Base-by-base conservation (phyloP, 2,888 invertebrate species). In the Prosopocoilus inquinatus region DNA sequence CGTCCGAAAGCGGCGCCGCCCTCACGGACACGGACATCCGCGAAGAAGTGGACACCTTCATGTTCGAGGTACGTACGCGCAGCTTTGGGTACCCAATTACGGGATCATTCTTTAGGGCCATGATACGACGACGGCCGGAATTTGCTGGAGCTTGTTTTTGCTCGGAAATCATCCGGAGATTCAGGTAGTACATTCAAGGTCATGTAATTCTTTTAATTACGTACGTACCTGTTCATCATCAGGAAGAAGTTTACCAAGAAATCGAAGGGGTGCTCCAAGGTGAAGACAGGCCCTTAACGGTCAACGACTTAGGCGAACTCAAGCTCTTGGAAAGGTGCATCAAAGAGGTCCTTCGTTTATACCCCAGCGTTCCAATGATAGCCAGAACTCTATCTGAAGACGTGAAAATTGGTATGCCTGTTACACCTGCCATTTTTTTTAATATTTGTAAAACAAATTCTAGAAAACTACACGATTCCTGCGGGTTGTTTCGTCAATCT, bases 21-120 rank as follows among this genome's bases (percentile, higher is more conserved):
- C 62, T 76, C 12, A 67, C 64, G 8, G 72, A 75, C 56, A 60
- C 66, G 33, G 75, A 76, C 41, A 70, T 77, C 32, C 63, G 75
- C 53, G 75, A 77, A 60, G 76, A 78, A 66, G 75, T 77, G 2
- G 76, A 76, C 56, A 77, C 77, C 0, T 78, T 78, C 57, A 76
- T 77, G 75, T 77, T 77, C 15, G 55, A 51, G 32, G 54, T 54
- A 41, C 7, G 54, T 54, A 41, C 7, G 38, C 12, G 5, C 3
- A 38, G 12, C 12, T 38, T 38, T 1, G 11, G 2, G 5, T 38
- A n/a, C n/a, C n/a, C n/a, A 3, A 38, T 38, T 12, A 38, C 38
- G 1, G 20, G 20, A 28, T 5, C 1, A 38, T 59, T 50, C 63
- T 64, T 47, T 63, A 77, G 75, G 76, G 77, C 2, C 75, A 75